Evolutionary conservation across 2,797 vertebrate genomes (phyloP).

Genomic region (Phalanger gymnotis): DNA sequence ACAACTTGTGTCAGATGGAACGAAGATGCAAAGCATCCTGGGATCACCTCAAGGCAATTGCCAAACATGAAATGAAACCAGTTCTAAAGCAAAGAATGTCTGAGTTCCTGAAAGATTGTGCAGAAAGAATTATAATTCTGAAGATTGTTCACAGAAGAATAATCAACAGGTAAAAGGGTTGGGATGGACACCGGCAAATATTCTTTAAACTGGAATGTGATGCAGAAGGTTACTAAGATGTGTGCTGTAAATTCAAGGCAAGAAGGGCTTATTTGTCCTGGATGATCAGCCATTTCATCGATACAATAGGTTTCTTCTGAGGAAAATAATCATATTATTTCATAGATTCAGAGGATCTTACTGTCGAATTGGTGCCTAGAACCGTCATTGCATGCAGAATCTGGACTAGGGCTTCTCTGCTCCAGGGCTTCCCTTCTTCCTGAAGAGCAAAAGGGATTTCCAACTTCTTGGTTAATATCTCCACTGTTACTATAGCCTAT

Average conservation of each 20-base stretch:
- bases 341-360: neutral
- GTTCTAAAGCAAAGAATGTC: slow-evolving; percentile 97
- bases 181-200: neutral
- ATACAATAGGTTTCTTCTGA: slow-evolving; percentile 35
- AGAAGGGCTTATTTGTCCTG: neutral
- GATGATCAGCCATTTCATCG: neutral
- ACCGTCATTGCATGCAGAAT: neutral
- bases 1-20: slow-evolving; percentile 97
- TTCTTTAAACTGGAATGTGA: slow-evolving; percentile 23
- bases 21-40: slow-evolving; percentile 97
- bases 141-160: slow-evolving; percentile 97
- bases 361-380: neutral
- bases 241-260: slow-evolving; percentile 30
- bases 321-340: neutral
- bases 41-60: slow-evolving; percentile 98
- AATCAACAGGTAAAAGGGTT: slow-evolving; percentile 91
- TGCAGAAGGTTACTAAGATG: neutral
- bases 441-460: neutral
- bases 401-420: neutral
- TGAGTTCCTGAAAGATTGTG: slow-evolving; percentile 97
- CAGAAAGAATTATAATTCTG: slow-evolving; percentile 97
- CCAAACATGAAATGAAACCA: slow-evolving; percentile 97
- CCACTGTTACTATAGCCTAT: neutral
- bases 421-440: neutral
- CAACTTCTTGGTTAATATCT: neutral